phyloP scores from a whole-genome alignment of 2,888 invertebrate species.

The Drosophila prolongata region DNA sequence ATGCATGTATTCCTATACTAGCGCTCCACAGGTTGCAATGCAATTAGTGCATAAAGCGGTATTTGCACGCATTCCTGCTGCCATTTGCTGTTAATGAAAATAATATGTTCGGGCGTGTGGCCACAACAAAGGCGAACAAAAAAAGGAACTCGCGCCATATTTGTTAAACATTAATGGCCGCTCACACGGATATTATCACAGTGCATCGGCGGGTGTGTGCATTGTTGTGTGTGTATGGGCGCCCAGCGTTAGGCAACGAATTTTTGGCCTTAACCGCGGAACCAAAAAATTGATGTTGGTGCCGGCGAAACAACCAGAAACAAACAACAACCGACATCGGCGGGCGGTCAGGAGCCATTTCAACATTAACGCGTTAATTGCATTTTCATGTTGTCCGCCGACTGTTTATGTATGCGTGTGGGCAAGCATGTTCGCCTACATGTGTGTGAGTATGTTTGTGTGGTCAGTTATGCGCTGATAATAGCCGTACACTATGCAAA shows the following conservation, averaged over 20 bases:
- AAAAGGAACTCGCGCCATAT: constrained; percentile 10
- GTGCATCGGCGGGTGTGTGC: background rate
- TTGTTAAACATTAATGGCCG: constrained; percentile 44
- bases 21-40: constrained; percentile 71
- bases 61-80: constrained; percentile 41
- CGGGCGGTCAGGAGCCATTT: constrained; percentile 48
- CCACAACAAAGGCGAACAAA: constrained; percentile 11
- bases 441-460: constrained; percentile 35
- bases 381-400: constrained; percentile 72
- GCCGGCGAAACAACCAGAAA: constrained; percentile 12
- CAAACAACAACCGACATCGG: constrained; percentile 17
- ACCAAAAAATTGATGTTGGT: constrained; percentile 44
- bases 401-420: constrained; percentile 32
- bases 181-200: background rate
- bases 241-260: constrained; percentile 39
- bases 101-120: constrained; percentile 50
- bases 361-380: constrained; percentile 75
- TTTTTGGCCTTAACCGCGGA: constrained; percentile 24
- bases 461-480: constrained; percentile 55
- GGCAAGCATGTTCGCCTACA: constrained; percentile 13
- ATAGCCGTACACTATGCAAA: constrained; percentile 8
- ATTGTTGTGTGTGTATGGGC: background rate
- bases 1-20: constrained; percentile 26
- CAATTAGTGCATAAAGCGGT: constrained; percentile 64
- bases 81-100: constrained; percentile 69